Conservation (phyloP, 2,888 invertebrate species). For the Siphlonurus alternatus region DNA sequence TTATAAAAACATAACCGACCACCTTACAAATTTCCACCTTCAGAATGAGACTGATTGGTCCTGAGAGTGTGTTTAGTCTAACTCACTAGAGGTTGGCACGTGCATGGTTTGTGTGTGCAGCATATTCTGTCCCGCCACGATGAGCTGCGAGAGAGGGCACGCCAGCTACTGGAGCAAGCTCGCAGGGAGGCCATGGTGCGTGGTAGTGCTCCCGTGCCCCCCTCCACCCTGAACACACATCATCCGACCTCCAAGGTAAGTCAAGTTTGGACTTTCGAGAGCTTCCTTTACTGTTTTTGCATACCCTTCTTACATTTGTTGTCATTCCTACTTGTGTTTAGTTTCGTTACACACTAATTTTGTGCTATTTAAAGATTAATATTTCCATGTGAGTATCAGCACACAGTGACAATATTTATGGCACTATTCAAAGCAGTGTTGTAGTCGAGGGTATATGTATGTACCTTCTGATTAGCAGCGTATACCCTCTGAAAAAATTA, state of each 20-base stretch:
- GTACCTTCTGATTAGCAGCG: too few relatives aligned
- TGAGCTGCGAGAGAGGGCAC: slow-evolving; percentile 69
- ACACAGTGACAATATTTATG: too few relatives aligned
- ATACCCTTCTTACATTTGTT: background rate
- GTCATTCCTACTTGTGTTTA: background rate
- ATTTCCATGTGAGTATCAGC: too few relatives aligned
- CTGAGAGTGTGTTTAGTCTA: too few relatives aligned
- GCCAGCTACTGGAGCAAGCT: slow-evolving; percentile 64
- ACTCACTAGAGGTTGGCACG: background rate
- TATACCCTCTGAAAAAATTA: too few relatives aligned
- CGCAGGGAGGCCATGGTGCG: slow-evolving; percentile 38
- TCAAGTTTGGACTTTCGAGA: slow-evolving; percentile 1
- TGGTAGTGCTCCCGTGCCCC: slow-evolving; percentile 11
- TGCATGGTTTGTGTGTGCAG: slow-evolving; percentile 29
- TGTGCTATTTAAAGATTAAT: too few relatives aligned
- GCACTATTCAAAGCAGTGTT: too few relatives aligned
- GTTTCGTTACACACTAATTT: background rate
- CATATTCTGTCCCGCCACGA: slow-evolving; percentile 63
- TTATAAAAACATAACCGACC: too few relatives aligned
- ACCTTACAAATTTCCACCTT: too few relatives aligned
- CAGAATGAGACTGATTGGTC: too few relatives aligned
- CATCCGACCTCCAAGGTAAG: slow-evolving; percentile 1
- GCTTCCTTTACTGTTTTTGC: background rate
- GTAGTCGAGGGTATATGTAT: too few relatives aligned
- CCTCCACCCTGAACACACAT: background rate